Percentiles rank a stretch among this genome's conserved stretches.
phyloP scores from a whole-genome alignment of 2,113 vertebrate genomes.

The Nycticebus coucang region DNA sequence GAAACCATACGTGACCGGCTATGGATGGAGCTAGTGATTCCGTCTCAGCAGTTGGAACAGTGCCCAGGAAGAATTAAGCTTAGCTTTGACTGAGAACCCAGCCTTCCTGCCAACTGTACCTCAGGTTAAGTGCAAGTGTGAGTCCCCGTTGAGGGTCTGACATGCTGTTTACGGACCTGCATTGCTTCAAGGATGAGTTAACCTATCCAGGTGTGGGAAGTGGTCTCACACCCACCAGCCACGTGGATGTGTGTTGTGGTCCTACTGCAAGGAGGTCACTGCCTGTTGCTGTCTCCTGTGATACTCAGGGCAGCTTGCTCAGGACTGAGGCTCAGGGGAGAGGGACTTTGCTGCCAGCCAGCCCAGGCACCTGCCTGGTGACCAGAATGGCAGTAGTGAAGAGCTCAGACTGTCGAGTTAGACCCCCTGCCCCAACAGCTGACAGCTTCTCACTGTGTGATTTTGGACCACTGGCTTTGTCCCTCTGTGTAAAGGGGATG shows the following conservation, averaged over 20 bases:
- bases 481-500: not conserved
- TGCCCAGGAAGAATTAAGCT: not conserved
- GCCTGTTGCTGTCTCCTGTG: not conserved
- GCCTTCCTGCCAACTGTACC: not conserved
- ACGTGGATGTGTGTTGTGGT: fast-evolving
- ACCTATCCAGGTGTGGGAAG: not conserved
- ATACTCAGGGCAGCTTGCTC: not conserved
- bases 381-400: not conserved
- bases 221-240: not conserved
- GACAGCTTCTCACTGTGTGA: fast-evolving
- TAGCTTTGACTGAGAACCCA: not conserved
- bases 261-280: not conserved
- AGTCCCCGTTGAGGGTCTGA: not conserved
- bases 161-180: fast-evolving
- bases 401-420: not conserved
- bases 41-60: not conserved
- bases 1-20: not conserved
- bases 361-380: not conserved
- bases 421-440: fast-evolving
- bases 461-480: not conserved
- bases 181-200: not conserved
- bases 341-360: no score
- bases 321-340: not conserved
- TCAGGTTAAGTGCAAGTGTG: not conserved
- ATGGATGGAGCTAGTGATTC: not conserved